Evolutionary conservation across 2,113 vertebrate species (phyloP), one percentile per base, ranked within the genome.

Genomic region (Telmatochromis sp.): DNA sequence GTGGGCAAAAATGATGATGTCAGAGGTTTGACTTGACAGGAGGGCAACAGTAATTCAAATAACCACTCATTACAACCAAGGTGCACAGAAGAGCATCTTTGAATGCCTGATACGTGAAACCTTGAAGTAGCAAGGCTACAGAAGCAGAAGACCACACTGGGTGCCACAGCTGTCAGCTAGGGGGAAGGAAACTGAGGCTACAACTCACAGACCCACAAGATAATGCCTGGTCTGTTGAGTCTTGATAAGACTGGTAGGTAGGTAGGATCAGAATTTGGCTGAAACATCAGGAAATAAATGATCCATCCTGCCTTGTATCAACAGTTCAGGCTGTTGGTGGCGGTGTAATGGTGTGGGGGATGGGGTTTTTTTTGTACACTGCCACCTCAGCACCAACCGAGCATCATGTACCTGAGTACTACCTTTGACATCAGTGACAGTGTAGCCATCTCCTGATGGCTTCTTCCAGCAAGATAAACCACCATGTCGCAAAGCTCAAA

Each of bases 351-450:
- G 40, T 26, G 40, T 45, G 14, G 40, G 68, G 68, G 21, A 75
- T 7, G 6, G 0, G 0, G 21, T 1, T 9, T 63, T 13, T 13
- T 26, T 26, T 47, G 40, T 45, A 26, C 65, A 42, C 65, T 71
- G 37, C 12, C n/a, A 63, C 3, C 65, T 45, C 13, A 73, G 33
- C 35, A 21, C 63, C 63, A 40, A 68, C 33, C 1, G 5, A 68
- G 19, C 3, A 40, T 9, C 63, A 40, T 40, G 33, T 68, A 42
- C 37, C 13, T 0, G 19, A 26, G 40, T 45, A 28, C 40, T 17
- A 26, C 40, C n/a, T 23, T 3, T 26, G 37, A 45, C 37, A 26
- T 45, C 21, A 40, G 14, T 23, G 3, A 73, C 65, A 45, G 65
- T 15, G 2, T 73, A 45, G 7, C 65, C 5, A 73, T 73, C 33